Base-by-base conservation (phyloP, 92 coral and sea anemone species). In the Phenganax stokvisi region DNA sequence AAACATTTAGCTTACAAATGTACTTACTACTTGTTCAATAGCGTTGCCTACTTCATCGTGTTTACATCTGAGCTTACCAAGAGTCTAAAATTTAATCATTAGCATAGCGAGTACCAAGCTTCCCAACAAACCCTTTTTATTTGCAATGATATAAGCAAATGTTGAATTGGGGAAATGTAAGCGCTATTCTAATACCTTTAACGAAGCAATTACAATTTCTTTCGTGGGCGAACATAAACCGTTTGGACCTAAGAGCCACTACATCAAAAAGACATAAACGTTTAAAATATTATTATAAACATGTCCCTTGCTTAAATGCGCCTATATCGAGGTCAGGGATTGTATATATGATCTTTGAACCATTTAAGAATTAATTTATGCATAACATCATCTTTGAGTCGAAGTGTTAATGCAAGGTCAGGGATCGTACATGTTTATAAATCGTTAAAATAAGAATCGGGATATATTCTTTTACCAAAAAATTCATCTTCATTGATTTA, bases 61-160 rank as follows among this genome's bases (percentile, higher is more conserved):
- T 3, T 91, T 86, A 80, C 98, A 93, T 52, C 85, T 82, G 17
- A 93, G 88, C 57, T 84, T 84, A 51, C 98, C 92, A 72, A 93
- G 68, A 37, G 90, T 83, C 98, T 93, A 74, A n/a, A 77, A 20
- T 57, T 56, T 44, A 53, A 54, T 64, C n/a, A 30, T 61, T 12
- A 37, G 52, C n/a, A 51, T 56, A 31, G 13, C 74, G 31, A 82
- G 16, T 13, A 16, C 30, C 12, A 30, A 30, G 15, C 74, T 17
- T 6, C 6, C 6, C 6, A 51, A 16, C 6, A 5, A 69, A 4
- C 7, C 27, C 27, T 17, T 9, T 56, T 25, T 8, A 52, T 0
- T 8, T 30, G 52, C 57, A 77, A 76, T 37, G 47, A 37, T 37
- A 37, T 2, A 37, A 37, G 47, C 47, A 37, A 37, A 5, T 1